These are phyloP conservation scores for Naja naja DNA, from an alignment of 2,113 vertebrate species.

Conservation along the genomic window DNA sequence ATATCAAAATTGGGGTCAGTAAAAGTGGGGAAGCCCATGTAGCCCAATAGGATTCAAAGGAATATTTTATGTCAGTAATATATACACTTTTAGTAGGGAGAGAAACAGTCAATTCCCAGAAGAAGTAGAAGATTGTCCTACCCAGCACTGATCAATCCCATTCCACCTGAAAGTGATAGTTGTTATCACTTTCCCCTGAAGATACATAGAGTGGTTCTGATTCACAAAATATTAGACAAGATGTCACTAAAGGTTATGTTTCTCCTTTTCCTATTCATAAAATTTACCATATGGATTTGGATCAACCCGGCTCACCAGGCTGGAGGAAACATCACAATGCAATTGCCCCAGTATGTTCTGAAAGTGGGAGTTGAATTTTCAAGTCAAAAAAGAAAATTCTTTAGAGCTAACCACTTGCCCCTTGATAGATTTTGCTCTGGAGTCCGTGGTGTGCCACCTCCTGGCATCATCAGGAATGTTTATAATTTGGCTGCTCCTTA, in stretches of 20 bases:
- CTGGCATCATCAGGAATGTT: slow-evolving; percentile 2
- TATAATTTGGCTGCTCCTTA: neutral
- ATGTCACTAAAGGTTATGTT: too few species aligned
- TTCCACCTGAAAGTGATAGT: too few species aligned
- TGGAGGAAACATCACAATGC: neutral
- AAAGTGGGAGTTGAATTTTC: neutral
- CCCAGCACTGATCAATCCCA: neutral
- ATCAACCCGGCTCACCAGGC: neutral
- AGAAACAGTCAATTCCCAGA: neutral
- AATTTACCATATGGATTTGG: neutral
- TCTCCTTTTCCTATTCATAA: neutral
- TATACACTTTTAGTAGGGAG: neutral
- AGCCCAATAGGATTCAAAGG: neutral
- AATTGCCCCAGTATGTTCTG: neutral
- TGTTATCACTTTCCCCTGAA: neutral
- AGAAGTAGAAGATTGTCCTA: neutral
- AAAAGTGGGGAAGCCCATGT: too few species aligned
- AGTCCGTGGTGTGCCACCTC: neutral
- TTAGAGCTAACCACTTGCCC: neutral
- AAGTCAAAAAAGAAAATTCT: neutral
- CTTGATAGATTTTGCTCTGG: neutral
- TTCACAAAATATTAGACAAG: neutral
- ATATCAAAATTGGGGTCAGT: neutral
- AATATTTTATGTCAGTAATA: neutral
- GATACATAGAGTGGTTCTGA: neutral